A percentile compares a stretch with the other conserved stretches of the same genome.
phyloP scores from a whole-genome alignment of 2,888 invertebrate genomes.

The Netelia melanura region DNA sequence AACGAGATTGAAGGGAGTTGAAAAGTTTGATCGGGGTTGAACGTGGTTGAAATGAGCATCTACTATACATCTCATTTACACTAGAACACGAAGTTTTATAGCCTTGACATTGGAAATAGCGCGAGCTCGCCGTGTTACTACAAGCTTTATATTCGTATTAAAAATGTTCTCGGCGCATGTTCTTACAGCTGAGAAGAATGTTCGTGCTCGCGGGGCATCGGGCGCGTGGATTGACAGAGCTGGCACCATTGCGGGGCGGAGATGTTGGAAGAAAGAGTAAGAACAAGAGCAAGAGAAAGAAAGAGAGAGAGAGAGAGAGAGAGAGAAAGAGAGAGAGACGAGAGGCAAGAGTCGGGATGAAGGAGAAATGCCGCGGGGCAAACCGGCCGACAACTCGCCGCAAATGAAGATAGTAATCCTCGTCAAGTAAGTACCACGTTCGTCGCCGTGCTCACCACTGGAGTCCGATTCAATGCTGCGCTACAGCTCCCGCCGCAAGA shows the following conservation, averaged over 20 bases:
- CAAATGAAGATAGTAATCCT: conserved; percentile 73
- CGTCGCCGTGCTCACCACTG: conserved; percentile 61
- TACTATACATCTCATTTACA: conserved; percentile 3
- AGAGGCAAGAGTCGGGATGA: conserved; percentile 46
- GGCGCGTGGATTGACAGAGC: conserved; percentile 54
- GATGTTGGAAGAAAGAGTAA: not conserved
- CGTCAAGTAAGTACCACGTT: conserved; percentile 71
- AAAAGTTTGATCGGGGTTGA: too few species aligned
- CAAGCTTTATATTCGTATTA: conserved; percentile 26
- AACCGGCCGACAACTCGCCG: conserved; percentile 69
- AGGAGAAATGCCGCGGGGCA: conserved; percentile 63
- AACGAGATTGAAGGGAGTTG: too few species aligned
- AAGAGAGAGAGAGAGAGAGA: conserved; percentile 10
- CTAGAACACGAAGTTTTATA: not conserved
- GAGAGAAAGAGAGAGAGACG: conserved; percentile 27
- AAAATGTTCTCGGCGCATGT: conserved; percentile 14
- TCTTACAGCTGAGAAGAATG: not conserved
- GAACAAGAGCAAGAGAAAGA: not conserved
- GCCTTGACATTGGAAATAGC: not conserved
- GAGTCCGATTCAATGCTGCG: conserved; percentile 69
- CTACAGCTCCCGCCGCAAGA: conserved; percentile 23
- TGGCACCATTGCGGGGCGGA: conserved; percentile 22
- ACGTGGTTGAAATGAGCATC: too few species aligned
- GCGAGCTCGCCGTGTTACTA: not conserved
- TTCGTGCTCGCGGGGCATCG: conserved; percentile 29